Conservation (phyloP, 2,113 vertebrate species). For the Engystomops pustulosus region DNA sequence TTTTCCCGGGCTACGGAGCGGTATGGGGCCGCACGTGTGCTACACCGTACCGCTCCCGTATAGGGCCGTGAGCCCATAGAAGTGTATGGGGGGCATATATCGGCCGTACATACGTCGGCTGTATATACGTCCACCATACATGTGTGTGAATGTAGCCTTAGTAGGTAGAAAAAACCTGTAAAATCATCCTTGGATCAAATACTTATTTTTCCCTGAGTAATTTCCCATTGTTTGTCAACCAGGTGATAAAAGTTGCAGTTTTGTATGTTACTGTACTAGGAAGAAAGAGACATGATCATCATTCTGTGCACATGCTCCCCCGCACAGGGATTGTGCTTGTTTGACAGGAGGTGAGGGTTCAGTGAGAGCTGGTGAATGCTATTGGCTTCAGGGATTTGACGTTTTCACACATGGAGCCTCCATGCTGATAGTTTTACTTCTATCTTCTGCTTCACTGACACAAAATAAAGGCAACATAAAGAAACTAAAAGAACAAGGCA, state of each 20-base stretch:
- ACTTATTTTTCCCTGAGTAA: too few species aligned
- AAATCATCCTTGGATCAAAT: too few species aligned
- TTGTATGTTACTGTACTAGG: not conserved
- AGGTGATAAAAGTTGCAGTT: not conserved
- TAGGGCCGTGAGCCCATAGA: too few species aligned
- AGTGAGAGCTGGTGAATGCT: conserved; percentile 4
- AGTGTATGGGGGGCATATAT: too few species aligned
- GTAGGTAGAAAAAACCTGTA: too few species aligned
- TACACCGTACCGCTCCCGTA: too few species aligned
- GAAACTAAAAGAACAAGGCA: conserved; percentile 3
- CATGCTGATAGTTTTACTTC: conserved; percentile 44
- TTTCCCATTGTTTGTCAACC: not conserved
- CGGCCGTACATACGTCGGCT: too few species aligned
- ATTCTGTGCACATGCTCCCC: conserved; percentile 13
- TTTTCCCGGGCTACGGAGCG: too few species aligned
- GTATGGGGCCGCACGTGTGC: too few species aligned
- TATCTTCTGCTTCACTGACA: conserved; percentile 44
- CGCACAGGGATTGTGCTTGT: conserved; percentile 19
- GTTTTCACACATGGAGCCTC: conserved; percentile 36
- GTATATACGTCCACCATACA: too few species aligned
- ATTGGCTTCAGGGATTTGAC: conserved; percentile 25
- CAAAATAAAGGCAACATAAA: conserved; percentile 32
- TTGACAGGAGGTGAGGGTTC: conserved; percentile 47
- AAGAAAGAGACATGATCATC: conserved; percentile 14
- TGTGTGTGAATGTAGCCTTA: too few species aligned